These are phyloP conservation scores for Xenotilapia caudafasciata DNA, from an alignment of 2,113 vertebrate species.

Conservation along the genomic window DNA sequence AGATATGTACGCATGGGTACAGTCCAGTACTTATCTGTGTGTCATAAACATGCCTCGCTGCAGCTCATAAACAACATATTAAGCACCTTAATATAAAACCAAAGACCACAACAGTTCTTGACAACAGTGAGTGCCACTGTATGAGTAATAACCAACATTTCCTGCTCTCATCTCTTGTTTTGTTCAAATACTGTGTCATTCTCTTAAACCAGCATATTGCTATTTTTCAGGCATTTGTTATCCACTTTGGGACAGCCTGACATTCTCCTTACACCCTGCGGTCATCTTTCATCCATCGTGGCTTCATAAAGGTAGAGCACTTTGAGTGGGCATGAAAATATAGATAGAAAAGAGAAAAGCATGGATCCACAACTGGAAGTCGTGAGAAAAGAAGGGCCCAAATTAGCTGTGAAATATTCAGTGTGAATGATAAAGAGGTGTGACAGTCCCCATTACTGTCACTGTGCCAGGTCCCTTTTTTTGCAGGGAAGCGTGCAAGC, in stretches of 20 bases:
- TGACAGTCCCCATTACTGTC: slow-evolving; percentile 19
- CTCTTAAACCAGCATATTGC: background rate
- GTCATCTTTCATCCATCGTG: background rate
- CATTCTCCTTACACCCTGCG: background rate
- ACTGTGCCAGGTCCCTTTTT: background rate
- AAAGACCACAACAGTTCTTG: background rate
- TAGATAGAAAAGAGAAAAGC: background rate
- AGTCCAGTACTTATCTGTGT: background rate
- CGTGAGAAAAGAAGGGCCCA: background rate
- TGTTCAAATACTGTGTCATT: background rate
- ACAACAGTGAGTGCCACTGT: background rate
- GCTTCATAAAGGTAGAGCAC: background rate
- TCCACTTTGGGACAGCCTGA: background rate
- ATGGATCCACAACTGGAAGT: background rate
- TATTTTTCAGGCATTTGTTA: background rate
- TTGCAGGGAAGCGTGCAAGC: background rate
- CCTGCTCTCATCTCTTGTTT: background rate
- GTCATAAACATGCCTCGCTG: background rate
- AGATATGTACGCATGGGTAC: background rate
- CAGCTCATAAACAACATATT: background rate
- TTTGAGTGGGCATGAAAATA: background rate
- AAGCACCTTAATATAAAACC: background rate
- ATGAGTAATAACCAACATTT: background rate
- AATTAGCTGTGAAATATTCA: slow-evolving; percentile 1
- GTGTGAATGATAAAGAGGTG: slow-evolving; percentile 17